Evolutionary conservation across 2,888 invertebrate species (phyloP).

Genomic region (Frankliniella intonsa): DNA sequence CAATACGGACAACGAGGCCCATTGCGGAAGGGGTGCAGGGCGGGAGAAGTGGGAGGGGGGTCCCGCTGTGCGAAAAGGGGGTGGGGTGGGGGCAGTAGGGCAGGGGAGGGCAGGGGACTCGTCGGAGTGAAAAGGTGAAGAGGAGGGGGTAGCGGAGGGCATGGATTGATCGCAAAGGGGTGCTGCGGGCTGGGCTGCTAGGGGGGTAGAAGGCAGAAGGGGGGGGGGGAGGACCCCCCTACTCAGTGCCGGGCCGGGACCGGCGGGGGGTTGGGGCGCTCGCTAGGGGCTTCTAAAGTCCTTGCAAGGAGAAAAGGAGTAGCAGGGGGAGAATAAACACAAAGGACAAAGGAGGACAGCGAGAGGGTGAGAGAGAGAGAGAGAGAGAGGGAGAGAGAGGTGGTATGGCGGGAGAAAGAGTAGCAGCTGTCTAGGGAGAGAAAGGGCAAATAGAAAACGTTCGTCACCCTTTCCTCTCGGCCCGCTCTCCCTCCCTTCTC

Average conservation of each 20-base stretch:
- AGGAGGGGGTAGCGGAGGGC: not conserved
- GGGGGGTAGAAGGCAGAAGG: not conserved
- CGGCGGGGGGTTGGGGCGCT: not conserved
- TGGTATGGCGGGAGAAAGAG: not conserved
- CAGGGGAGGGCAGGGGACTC: not conserved
- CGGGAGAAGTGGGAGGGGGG: not conserved
- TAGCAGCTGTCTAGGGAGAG: not conserved
- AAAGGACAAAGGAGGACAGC: not conserved
- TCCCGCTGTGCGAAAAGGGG: not conserved
- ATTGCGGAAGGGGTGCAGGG: not conserved
- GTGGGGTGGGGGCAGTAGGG: not conserved
- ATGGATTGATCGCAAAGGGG: slow-evolving; percentile 26
- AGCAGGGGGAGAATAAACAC: not conserved
- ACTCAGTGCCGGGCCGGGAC: not conserved
- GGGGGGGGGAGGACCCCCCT: not conserved
- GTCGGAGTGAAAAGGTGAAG: not conserved
- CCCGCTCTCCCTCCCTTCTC: not conserved
- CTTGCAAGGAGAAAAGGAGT: slow-evolving; percentile 16
- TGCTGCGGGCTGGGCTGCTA: not conserved
- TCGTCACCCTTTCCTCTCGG: not conserved
- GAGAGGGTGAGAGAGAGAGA: not conserved
- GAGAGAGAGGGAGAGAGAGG: not conserved
- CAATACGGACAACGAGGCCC: slow-evolving; percentile 5
- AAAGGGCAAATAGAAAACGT: slow-evolving; percentile 4
- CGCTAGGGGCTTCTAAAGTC: slow-evolving; percentile 18